Base-by-base conservation (phyloP, 1,140 invertebrate species). In the Anastrepha obliqua region DNA sequence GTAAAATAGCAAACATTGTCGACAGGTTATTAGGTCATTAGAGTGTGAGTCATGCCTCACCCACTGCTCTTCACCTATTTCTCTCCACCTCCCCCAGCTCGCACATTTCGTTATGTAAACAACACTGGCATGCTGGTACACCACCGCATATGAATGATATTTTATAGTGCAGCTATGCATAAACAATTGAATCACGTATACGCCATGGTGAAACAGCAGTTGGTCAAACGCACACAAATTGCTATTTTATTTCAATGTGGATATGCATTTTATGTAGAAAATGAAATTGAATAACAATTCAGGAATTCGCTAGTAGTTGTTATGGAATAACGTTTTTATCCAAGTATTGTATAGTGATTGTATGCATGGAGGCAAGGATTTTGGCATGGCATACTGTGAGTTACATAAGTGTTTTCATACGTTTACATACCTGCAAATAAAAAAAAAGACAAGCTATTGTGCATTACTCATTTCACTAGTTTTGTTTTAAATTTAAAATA, bases 101-200 rank as follows among this genome's bases (percentile, higher is more conserved):
- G 55, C 55, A 58, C 55, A 58, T 58, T 29, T 29, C 7, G 7
- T 7, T 58, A 58, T 13, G 55, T 58, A 58, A 8, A 13, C 13
- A 58, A 7, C 65, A 67, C 65, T 13, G 39, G 11, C 29, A 67
- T 29, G 20, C 3, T 64, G 20, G 39, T 29, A 11, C 20, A 64
- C 65, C 65, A 11, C 65, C 3, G 70, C 70, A 42, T 74, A 74
- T 74, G 44, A 44, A 29, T 74, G 70, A 74, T 47, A 74, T 74
- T 74, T 74, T 74, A 42, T 42, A 47, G 3, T 42, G 44, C 70
- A 47, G 44, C 70, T 47, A 47, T 74, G 39, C 15, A 74, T 74
- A 74, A 74, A 9, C 70, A n/a, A 74, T 3, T 74, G 70, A 39
- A 74, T 47, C 70, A 74, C 70, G 70, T 74, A 74, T 51, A 74